Percentiles rank a stretch among this genome's conserved stretches.
phyloP scores from a whole-genome alignment of 2,113 vertebrate genomes.

The Leptodactylus fuscus region DNA sequence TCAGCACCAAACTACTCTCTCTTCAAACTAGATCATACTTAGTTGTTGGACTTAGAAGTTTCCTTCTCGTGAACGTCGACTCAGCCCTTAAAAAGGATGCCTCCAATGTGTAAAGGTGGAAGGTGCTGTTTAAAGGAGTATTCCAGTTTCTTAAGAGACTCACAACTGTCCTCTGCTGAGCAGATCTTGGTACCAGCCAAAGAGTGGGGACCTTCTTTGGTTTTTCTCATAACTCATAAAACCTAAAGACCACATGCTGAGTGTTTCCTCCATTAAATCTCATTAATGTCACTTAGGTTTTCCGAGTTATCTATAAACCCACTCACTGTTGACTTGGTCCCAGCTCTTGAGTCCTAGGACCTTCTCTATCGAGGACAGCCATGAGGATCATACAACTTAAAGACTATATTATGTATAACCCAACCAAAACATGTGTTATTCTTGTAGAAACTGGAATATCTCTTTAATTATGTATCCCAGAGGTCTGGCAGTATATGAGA shows the following conservation, averaged over 20 bases:
- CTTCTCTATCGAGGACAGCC: neutral
- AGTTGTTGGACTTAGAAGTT: neutral
- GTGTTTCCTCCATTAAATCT: neutral
- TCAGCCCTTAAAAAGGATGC: neutral
- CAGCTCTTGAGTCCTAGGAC: neutral
- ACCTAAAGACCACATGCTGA: neutral
- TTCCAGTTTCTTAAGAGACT: neutral
- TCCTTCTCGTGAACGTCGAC: neutral
- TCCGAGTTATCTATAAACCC: neutral
- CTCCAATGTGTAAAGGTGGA: neutral
- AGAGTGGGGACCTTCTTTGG: neutral
- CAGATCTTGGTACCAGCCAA: neutral
- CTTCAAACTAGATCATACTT: neutral
- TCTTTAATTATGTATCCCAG: neutral
- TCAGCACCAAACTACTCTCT: neutral
- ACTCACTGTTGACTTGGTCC: neutral
- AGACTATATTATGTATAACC: neutral
- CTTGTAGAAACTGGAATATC: conserved; percentile 2
- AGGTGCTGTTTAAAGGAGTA: neutral
- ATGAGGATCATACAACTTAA: neutral
- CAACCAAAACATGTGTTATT: neutral
- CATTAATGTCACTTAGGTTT: neutral
- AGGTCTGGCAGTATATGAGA: neutral
- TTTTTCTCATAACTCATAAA: neutral
- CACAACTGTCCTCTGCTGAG: neutral